Percentiles rank a stretch among this genome's conserved stretches.
These are phyloP conservation scores for Myxocyprinus asiaticus DNA, from an alignment of 2,113 vertebrate genomes.

Conservation along the genomic window DNA sequence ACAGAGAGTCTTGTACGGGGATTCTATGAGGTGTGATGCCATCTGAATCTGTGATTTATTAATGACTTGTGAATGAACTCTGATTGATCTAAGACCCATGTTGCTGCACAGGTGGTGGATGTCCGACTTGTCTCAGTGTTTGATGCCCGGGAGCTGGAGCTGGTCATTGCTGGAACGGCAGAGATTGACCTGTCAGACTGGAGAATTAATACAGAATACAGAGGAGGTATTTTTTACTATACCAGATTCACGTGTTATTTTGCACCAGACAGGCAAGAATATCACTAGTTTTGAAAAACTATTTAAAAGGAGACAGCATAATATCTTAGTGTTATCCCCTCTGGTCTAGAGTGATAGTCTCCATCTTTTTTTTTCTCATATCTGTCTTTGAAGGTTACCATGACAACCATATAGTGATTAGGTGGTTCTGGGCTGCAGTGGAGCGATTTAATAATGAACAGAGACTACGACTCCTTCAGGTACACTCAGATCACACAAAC, in stretches of 20 bases:
- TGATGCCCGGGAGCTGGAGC: constrained; percentile 94
- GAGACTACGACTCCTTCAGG: constrained; percentile 93
- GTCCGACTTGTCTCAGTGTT: constrained; percentile 96
- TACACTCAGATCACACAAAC: constrained; percentile 56
- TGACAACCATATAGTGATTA: constrained; percentile 97
- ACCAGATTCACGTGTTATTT: too few species aligned
- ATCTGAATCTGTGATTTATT: background rate
- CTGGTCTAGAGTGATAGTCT: too few species aligned
- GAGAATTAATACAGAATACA: constrained; percentile 97
- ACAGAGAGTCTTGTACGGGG: constrained; percentile 96
- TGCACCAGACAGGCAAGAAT: too few species aligned
- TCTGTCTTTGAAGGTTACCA: constrained; percentile 84
- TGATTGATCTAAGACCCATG: background rate
- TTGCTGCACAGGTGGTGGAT: constrained; percentile 87
- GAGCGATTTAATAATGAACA: constrained; percentile 99
- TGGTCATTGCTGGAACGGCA: constrained; percentile 97
- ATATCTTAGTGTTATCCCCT: too few species aligned
- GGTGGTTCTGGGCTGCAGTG: constrained; percentile 99
- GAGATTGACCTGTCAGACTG: constrained; percentile 96
- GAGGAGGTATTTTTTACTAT: constrained; percentile 84
- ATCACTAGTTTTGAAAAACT: too few species aligned
- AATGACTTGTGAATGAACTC: background rate
- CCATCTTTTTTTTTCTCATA: too few species aligned
- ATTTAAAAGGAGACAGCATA: too few species aligned
- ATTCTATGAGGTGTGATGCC: constrained; percentile 89